These are phyloP conservation scores for Synaphobranchus kaupii DNA, from an alignment of 2,797 vertebrate species.

Conservation along the genomic window DNA sequence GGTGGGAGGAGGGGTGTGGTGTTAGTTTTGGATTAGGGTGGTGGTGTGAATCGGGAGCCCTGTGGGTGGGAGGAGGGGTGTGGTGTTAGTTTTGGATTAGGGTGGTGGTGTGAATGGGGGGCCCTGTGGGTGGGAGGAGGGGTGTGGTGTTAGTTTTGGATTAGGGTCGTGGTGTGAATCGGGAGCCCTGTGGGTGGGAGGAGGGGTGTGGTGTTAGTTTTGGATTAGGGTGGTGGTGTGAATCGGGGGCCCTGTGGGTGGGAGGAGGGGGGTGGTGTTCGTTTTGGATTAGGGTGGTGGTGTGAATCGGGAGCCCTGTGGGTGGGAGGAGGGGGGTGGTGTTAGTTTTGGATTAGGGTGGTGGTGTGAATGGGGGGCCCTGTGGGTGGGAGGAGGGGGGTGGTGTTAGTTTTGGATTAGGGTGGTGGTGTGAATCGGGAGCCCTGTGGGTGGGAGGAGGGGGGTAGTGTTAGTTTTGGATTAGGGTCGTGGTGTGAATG, in stretches of 20 bases:
- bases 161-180: neutral
- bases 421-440: neutral
- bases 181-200: constrained; percentile 64
- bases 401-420: neutral
- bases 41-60: neutral
- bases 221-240: neutral
- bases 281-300: neutral
- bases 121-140: constrained; percentile 75
- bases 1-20: constrained; percentile 85
- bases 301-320: neutral
- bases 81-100: neutral
- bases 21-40: neutral
- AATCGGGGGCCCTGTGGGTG: constrained; percentile 44
- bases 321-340: constrained; percentile 85
- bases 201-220: no score
- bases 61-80: constrained; percentile 79
- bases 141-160: no score
- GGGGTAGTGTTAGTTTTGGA: no score
- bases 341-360: neutral
- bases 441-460: constrained; percentile 75
- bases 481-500: neutral
- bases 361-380: neutral
- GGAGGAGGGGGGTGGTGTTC: no score
- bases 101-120: neutral
- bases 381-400: constrained; percentile 79